Evolutionary conservation across 2,888 invertebrate species (phyloP).

Genomic region (Oscheius myriophilus): DNA sequence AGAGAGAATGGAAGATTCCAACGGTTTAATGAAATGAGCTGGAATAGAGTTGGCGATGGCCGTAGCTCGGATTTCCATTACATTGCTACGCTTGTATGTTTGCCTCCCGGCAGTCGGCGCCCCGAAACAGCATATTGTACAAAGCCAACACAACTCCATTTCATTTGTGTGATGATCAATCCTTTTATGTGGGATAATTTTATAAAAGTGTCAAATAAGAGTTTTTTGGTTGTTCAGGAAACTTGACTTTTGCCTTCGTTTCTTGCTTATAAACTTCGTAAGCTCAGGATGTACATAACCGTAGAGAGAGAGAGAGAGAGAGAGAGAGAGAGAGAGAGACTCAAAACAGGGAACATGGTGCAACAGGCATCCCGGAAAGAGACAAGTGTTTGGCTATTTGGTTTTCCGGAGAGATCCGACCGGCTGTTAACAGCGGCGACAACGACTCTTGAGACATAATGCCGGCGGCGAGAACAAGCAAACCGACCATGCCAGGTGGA

Average conservation of each 20-base stretch:
- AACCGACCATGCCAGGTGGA: neutral
- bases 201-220: too few species aligned
- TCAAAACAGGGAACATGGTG: neutral
- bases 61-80: conserved; percentile 28
- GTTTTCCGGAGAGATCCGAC: neutral
- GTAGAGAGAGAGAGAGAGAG: neutral
- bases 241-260: too few species aligned
- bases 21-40: conserved; percentile 21
- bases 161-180: neutral
- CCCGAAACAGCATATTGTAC: conserved; percentile 25
- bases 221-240: too few species aligned
- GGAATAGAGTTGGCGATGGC: neutral
- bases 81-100: conserved; percentile 32
- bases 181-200: too few species aligned
- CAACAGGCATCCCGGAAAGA: conserved; percentile 1
- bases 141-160: neutral
- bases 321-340: neutral
- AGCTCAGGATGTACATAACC: too few species aligned
- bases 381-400: conserved; percentile 5
- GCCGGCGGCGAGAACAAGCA: conserved; percentile 26
- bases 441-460: conserved; percentile 27
- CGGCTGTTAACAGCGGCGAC: conserved; percentile 20
- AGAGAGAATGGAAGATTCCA: neutral
- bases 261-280: too few species aligned
- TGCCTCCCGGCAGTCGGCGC: conserved; percentile 18